These are phyloP conservation scores for Brachionus koreanus DNA, from an alignment of 1,140 invertebrate genomes.

Conservation along the genomic window DNA sequence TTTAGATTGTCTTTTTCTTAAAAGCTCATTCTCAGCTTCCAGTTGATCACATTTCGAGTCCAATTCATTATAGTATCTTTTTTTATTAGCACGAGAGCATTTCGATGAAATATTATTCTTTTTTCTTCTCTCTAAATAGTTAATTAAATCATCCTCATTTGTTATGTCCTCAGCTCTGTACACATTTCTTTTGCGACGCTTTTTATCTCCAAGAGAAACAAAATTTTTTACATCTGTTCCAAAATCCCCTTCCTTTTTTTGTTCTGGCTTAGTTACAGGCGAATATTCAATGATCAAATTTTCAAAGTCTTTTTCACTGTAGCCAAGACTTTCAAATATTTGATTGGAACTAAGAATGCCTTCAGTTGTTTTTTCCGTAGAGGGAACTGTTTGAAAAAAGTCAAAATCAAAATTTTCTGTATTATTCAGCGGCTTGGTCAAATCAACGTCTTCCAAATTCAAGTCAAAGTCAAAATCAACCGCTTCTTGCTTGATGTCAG, in stretches of 20 bases:
- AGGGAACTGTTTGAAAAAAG: not conserved
- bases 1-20: conserved; percentile 49
- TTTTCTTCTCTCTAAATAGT: conserved; percentile 48
- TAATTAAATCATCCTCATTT: conserved; percentile 14
- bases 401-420: not conserved
- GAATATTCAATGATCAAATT: not conserved
- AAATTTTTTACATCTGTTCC: not conserved
- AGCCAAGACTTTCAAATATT: conserved; percentile 28
- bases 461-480: conserved; percentile 24
- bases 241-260: not conserved
- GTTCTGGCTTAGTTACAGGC: not conserved
- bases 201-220: not conserved
- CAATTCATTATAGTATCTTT: conserved; percentile 54
- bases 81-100: conserved; percentile 52
- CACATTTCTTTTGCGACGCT: not conserved
- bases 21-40: conserved; percentile 49
- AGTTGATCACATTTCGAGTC: conserved; percentile 51
- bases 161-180: conserved; percentile 31
- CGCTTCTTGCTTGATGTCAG: conserved; percentile 7
- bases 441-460: conserved; percentile 18
- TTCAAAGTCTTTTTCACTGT: conserved; percentile 35
- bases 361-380: not conserved
- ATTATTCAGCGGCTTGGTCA: conserved; percentile 11
- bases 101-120: conserved; percentile 57
- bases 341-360: not conserved